These are phyloP conservation scores for Metridium senile DNA, from an alignment of 92 coral and sea anemone species.

Conservation along the genomic window DNA sequence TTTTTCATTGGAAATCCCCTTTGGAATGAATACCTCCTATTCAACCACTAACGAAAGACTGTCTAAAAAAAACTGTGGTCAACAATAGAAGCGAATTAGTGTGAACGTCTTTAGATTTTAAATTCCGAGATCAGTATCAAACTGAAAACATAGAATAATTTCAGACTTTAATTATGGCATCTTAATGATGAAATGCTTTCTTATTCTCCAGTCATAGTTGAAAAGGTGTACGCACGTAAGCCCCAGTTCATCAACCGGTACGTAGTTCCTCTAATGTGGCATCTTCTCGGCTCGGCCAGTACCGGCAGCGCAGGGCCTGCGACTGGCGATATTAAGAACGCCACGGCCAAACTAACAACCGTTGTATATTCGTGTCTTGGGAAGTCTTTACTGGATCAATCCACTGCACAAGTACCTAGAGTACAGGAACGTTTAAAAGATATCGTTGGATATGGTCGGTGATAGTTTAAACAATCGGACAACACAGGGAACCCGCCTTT, in stretches of 20 bases:
- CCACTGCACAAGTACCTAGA: constrained; percentile 75
- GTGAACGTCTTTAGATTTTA: too few species aligned
- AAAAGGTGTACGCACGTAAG: constrained; percentile 79
- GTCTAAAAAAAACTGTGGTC: too few species aligned
- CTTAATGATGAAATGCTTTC: neutral
- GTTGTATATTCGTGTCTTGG: constrained; percentile 92
- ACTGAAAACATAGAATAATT: too few species aligned
- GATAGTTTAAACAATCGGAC: too few species aligned
- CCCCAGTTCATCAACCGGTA: constrained; percentile 80
- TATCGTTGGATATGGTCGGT: constrained; percentile 36
- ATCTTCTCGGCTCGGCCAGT: constrained; percentile 76
- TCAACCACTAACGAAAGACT: too few species aligned
- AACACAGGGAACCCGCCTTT: neutral
- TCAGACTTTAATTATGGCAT: too few species aligned
- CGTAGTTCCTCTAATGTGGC: constrained; percentile 91
- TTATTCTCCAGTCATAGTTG: constrained; percentile 60
- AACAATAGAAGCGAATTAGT: too few species aligned
- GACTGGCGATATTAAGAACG: constrained; percentile 59
- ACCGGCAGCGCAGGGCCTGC: constrained; percentile 81
- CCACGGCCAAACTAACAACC: constrained; percentile 55
- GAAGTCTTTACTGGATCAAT: constrained; percentile 65
- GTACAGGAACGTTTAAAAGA: constrained; percentile 78
- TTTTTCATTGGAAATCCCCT: too few species aligned
- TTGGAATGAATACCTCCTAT: too few species aligned
- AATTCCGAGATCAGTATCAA: too few species aligned